These are phyloP conservation scores for Encarsia formosa DNA, from an alignment of 2,888 invertebrate genomes.

Conservation along the genomic window DNA sequence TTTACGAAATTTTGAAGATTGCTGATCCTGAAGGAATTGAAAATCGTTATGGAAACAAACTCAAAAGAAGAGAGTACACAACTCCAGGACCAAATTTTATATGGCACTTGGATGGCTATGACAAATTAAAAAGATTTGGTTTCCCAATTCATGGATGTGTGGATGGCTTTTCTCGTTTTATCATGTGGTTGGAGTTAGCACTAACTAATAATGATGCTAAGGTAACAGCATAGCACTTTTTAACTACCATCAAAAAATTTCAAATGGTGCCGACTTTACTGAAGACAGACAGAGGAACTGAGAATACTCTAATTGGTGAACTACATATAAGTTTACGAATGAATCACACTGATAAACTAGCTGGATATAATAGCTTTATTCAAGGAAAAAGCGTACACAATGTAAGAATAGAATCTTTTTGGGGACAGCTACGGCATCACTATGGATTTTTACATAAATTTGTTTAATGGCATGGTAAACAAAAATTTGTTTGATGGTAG, in stretches of 20 bases:
- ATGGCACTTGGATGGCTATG: slow-evolving; percentile 4
- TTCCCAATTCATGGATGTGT: slow-evolving; percentile 2
- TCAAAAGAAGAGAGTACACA: background rate
- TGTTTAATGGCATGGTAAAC: slow-evolving; percentile 1
- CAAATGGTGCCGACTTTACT: slow-evolving; percentile 10
- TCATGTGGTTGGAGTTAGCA: background rate
- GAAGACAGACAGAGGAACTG: slow-evolving; percentile 16
- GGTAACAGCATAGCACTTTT: background rate
- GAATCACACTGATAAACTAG: slow-evolving; percentile 7
- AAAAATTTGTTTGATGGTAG: slow-evolving; percentile 4
- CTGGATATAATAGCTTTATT: slow-evolving; percentile 16
- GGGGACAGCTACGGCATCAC: slow-evolving; percentile 11
- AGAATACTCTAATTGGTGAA: slow-evolving; percentile 9
- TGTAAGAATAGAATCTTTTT: slow-evolving; percentile 14
- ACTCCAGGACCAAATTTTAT: slow-evolving; percentile 1
- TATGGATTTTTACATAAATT: slow-evolving; percentile 14
- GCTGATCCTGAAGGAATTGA: background rate
- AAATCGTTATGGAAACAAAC: background rate
- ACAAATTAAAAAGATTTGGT: slow-evolving; percentile 1
- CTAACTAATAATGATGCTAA: background rate
- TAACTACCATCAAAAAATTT: slow-evolving; percentile 18
- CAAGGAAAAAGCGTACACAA: slow-evolving; percentile 5
- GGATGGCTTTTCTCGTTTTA: slow-evolving; percentile 1
- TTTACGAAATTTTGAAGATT: background rate
- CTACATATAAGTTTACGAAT: slow-evolving; percentile 8